These are phyloP conservation scores for Lypha dubia DNA, from an alignment of 2,888 invertebrate genomes.

Conservation along the genomic window DNA sequence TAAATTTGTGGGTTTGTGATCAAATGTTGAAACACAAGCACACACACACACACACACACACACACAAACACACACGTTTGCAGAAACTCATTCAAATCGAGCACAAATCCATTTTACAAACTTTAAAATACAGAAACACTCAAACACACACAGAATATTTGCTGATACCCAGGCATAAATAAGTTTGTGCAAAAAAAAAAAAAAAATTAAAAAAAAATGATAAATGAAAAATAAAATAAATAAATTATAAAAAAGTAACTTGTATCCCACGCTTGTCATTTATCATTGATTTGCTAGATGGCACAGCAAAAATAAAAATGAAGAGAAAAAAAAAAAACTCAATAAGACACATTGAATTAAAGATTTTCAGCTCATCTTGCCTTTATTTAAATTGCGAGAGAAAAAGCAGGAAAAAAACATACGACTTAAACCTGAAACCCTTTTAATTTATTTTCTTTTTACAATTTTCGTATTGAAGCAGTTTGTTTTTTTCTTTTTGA, in stretches of 20 bases:
- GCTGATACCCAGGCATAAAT: constrained; percentile 27
- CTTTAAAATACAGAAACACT: background rate
- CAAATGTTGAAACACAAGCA: constrained; percentile 11
- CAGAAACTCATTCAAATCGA: background rate
- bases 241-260: constrained; percentile 36
- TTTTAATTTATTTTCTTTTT: constrained; percentile 34
- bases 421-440: constrained; percentile 28
- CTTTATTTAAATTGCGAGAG: constrained; percentile 37
- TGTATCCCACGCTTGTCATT: constrained; percentile 72
- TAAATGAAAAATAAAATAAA: constrained; percentile 3
- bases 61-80: background rate
- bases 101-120: constrained; percentile 5
- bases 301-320: constrained; percentile 22
- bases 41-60: background rate
- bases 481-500: too few species aligned
- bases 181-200: constrained; percentile 27
- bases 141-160: background rate
- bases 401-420: background rate
- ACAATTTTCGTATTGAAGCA: background rate
- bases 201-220: constrained; percentile 1
- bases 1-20: constrained; percentile 57
- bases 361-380: constrained; percentile 38
- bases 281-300: constrained; percentile 68
- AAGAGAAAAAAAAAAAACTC: constrained; percentile 9
- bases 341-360: constrained; percentile 35